Percentiles rank a stretch among this genome's conserved stretches.
These are phyloP conservation scores for Rhyacichthys aspro DNA, from an alignment of 2,797 vertebrate species.

Conservation along the genomic window DNA sequence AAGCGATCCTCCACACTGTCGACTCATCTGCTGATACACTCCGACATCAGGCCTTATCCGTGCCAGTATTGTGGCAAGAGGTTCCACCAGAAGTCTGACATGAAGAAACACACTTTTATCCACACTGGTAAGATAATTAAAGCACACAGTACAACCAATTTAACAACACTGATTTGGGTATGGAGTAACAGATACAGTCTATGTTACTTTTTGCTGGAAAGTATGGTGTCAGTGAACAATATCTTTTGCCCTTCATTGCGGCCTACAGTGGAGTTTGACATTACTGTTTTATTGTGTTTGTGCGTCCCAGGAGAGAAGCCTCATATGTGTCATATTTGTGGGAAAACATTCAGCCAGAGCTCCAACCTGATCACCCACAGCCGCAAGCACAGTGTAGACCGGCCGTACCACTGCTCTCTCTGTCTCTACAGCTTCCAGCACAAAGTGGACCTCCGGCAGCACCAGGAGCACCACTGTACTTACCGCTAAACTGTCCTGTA, in stretches of 20 bases:
- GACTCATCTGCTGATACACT: slow-evolving; percentile 82
- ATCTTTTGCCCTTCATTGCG: no score
- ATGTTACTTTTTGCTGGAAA: no score
- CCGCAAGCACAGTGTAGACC: slow-evolving; percentile 76
- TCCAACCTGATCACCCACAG: slow-evolving; percentile 88
- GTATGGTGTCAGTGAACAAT: no score
- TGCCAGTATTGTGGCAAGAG: slow-evolving; percentile 79
- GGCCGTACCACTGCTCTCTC: slow-evolving; percentile 70
- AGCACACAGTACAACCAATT: no score
- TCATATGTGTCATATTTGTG: slow-evolving; percentile 82
- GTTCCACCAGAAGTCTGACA: slow-evolving; percentile 85
- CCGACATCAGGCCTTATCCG: slow-evolving; percentile 75
- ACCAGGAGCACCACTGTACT: slow-evolving; percentile 68
- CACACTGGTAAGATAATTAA: slow-evolving; percentile 68
- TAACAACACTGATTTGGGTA: neutral
- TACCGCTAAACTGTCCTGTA: slow-evolving; percentile 23
- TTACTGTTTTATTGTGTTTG: slow-evolving; percentile 14
- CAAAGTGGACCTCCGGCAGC: slow-evolving; percentile 69
- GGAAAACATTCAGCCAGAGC: slow-evolving; percentile 86
- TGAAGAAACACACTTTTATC: slow-evolving; percentile 88
- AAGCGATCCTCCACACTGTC: slow-evolving; percentile 78
- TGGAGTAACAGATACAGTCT: neutral
- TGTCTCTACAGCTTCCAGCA: slow-evolving; percentile 73
- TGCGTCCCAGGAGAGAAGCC: slow-evolving; percentile 81
- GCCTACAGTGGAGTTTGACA: neutral